phyloP scores from a whole-genome alignment of 2,888 invertebrate genomes.

The Drosophila mimetica region DNA sequence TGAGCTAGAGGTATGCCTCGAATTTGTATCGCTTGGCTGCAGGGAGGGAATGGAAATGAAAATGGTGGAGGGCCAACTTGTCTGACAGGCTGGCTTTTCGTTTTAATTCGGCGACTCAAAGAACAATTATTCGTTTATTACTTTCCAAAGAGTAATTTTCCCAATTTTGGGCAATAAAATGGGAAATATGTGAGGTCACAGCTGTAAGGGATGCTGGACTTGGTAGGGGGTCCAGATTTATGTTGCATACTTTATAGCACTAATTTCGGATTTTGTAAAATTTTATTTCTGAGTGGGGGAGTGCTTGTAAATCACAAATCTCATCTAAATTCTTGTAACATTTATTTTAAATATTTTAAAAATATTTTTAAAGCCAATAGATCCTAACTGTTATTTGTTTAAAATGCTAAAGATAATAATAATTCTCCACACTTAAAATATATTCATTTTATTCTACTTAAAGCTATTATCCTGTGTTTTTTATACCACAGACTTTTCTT shows the following conservation, averaged over 20 bases:
- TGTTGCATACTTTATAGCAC: not conserved
- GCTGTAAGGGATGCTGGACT: not conserved
- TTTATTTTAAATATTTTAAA: too few species aligned
- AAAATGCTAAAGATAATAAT: too few species aligned
- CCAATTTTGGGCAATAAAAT: not conserved
- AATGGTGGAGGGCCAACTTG: slow-evolving; percentile 8
- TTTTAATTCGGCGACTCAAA: slow-evolving; percentile 13
- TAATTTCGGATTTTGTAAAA: too few species aligned
- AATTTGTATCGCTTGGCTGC: slow-evolving; percentile 10
- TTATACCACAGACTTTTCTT: not conserved
- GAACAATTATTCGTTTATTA: slow-evolving; percentile 15
- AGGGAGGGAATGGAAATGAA: not conserved
- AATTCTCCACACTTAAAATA: too few species aligned
- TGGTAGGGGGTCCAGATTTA: not conserved
- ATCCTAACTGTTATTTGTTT: too few species aligned
- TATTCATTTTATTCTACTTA: too few species aligned
- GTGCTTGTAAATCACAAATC: too few species aligned
- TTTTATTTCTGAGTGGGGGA: too few species aligned
- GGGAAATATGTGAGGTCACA: not conserved
- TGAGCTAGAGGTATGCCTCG: slow-evolving; percentile 7
- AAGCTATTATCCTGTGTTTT: too few species aligned
- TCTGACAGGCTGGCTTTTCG: not conserved
- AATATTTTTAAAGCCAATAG: too few species aligned
- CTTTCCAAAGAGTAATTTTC: not conserved
- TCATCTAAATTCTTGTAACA: too few species aligned